Evolutionary conservation across 2,888 invertebrate species (phyloP), one percentile per base, ranked within the genome.

Genomic region (Tenthredo amoena): DNA sequence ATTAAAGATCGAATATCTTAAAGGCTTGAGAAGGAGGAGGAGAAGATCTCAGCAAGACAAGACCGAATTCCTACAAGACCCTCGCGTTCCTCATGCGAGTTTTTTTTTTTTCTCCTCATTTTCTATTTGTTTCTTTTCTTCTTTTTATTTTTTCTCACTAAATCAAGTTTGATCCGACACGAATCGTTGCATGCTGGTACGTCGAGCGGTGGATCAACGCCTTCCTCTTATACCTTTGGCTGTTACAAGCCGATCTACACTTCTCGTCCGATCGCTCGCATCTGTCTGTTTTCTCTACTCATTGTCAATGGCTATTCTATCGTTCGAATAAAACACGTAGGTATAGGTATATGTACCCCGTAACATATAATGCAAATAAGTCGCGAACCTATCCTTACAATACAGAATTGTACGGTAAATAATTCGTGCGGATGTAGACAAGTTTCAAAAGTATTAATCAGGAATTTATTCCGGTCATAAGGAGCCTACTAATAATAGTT

Each of bases 81-180:
- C 55, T 26, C 34, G 55, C 55, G 62, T 81, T 62, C 62, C 62
- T 40, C 58, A 40, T 62, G 40, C 50, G 18, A 2, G 9, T 50
- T 47, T 77, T 77, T 50, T 55, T 31, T 9, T 31, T 50, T 37
- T 40, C 15, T 37, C 7, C 34, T 34, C 26, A 18, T 68, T 68
- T 18, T 68, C 68, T 68, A 9, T 31, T 55, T 26, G 26, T 77
- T 50, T 55, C 18, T 50, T 21, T 55, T 15, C 34, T 34, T 26
- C n/a, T 55, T 77, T 77, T 37, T 40, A 21, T 62, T 81, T 31
- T 55, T 31, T 55, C 21, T n/a, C 34, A 79, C 81, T 62, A 26
- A 81, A 81, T 81, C 81, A 81, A 81, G 81, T 81, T 81, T 81
- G 81, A 81, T 58, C 81, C 62, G 62, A 81, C 62, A 81, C 37